These are phyloP conservation scores for Enteromius anoplus DNA, from an alignment of 2,797 vertebrate species.

Conservation along the genomic window DNA sequence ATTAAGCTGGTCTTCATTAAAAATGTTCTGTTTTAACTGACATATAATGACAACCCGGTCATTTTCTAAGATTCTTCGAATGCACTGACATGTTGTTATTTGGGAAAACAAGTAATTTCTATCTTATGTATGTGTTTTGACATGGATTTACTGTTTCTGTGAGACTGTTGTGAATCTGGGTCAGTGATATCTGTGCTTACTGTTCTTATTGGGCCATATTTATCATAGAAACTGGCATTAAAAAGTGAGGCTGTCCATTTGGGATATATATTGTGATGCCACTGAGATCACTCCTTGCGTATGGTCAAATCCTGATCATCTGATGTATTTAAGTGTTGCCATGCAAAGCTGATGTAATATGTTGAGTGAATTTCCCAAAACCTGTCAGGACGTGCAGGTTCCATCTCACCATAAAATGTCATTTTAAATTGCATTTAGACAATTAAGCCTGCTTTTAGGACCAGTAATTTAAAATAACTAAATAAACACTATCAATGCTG, in stretches of 20 bases:
- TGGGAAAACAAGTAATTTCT: conserved; percentile 61
- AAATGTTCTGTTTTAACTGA: conserved; percentile 18
- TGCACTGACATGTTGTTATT: conserved; percentile 81
- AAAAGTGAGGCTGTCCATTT: conserved; percentile 58
- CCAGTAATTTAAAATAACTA: neutral
- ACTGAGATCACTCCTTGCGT: conserved; percentile 39
- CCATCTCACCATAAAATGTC: neutral
- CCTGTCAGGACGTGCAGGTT: neutral
- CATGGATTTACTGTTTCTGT: conserved; percentile 83
- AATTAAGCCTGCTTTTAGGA: neutral
- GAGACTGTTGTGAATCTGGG: conserved; percentile 83
- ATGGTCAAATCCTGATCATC: conserved; percentile 56
- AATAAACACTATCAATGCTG: neutral
- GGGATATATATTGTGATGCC: conserved; percentile 47
- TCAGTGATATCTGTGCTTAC: conserved; percentile 83
- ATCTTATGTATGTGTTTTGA: conserved; percentile 73
- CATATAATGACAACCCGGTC: conserved; percentile 39
- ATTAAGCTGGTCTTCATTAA: conserved; percentile 48
- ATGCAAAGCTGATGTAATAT: conserved; percentile 46
- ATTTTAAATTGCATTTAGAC: neutral
- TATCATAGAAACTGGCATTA: conserved; percentile 79
- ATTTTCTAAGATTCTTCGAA: conserved; percentile 75
- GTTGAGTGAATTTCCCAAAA: conserved; percentile 20
- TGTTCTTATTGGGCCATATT: conserved; percentile 81
- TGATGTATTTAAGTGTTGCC: conserved; percentile 31